Conservation (phyloP, 2,888 invertebrate species). For the Listrodromus nycthemerus region DNA sequence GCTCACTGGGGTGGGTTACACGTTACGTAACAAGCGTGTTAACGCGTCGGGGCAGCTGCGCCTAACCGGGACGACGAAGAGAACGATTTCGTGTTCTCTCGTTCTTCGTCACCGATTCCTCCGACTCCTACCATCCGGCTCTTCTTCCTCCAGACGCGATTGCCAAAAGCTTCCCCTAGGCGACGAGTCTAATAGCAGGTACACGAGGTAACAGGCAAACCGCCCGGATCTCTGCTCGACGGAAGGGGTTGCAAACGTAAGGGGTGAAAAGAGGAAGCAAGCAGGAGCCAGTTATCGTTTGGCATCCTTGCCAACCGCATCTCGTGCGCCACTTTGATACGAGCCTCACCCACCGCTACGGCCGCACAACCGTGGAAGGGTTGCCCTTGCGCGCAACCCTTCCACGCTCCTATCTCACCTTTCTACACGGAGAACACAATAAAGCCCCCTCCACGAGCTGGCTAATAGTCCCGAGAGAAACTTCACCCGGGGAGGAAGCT, state of each 20-base stretch:
- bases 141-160: constrained; percentile 61
- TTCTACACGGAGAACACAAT: constrained; percentile 44
- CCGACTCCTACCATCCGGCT: neutral
- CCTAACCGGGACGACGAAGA: constrained; percentile 54
- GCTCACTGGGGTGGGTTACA: constrained; percentile 44
- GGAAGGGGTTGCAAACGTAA: neutral
- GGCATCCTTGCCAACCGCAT: constrained; percentile 79
- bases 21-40: constrained; percentile 65
- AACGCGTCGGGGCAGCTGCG: constrained; percentile 61
- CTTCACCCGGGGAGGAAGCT: neutral
- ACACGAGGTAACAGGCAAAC: constrained; percentile 25
- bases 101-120: constrained; percentile 44
- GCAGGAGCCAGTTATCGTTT: constrained; percentile 79
- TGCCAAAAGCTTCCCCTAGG: constrained; percentile 64
- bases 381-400: constrained; percentile 59
- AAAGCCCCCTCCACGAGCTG: constrained; percentile 47
- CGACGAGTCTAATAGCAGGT: constrained; percentile 53
- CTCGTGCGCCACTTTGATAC: constrained; percentile 72
- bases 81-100: constrained; percentile 50
- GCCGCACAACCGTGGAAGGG: constrained; percentile 52
- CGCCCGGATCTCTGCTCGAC: constrained; percentile 38
- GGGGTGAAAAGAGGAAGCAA: constrained; percentile 42
- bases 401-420: constrained; percentile 40
- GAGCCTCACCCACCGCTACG: constrained; percentile 53
- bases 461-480: constrained; percentile 39